Conservation (phyloP, 1,140 invertebrate genomes). For the Daktulosphaira vitifoliae region DNA sequence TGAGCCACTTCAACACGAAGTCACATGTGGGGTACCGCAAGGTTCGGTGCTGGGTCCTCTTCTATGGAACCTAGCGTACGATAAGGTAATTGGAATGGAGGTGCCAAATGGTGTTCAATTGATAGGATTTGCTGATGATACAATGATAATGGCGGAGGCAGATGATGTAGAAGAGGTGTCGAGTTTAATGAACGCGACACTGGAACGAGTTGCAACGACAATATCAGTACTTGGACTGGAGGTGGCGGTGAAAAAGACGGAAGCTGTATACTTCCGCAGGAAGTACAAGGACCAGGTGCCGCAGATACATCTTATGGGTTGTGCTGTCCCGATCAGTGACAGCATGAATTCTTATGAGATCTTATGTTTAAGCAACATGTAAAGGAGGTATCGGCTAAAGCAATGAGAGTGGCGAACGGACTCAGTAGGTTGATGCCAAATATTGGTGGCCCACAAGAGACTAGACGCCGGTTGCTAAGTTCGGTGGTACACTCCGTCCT, state of each 20-base stretch:
- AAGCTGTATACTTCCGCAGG: neutral
- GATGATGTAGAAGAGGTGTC: fast-evolving
- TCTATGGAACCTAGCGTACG: neutral
- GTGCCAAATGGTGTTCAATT: neutral
- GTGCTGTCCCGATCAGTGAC: neutral
- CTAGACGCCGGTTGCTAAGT: neutral
- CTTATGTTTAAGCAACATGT: no score
- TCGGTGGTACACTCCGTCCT: neutral
- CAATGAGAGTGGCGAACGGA: no score
- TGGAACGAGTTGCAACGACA: neutral
- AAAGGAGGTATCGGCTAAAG: neutral
- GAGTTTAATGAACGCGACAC: neutral
- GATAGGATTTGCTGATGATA: neutral
- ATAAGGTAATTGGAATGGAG: neutral
- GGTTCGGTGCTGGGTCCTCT: no score
- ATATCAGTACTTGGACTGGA: neutral
- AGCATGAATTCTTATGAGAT: no score
- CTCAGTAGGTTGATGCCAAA: neutral
- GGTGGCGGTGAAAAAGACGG: neutral
- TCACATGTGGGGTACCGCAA: neutral
- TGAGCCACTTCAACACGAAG: neutral
- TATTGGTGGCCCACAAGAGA: neutral
- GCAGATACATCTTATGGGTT: neutral
- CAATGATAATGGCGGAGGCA: neutral
- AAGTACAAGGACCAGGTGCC: neutral